Base-by-base conservation (phyloP, 2,888 invertebrate species). In the Synanthedon andrenaeformis region DNA sequence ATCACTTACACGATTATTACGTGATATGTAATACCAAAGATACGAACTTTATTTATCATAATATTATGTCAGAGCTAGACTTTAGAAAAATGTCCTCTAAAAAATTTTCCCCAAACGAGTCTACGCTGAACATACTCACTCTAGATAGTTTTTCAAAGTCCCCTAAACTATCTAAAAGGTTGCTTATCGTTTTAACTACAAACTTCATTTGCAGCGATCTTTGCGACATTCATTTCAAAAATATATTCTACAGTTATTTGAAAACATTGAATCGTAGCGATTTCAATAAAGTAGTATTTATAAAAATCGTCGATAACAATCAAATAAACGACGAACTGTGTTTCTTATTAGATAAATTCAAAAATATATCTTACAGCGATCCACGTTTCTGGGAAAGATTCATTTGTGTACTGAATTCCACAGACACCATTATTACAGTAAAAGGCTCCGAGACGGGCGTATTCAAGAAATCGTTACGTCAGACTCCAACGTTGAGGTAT, bases 341-440 rank as follows among this genome's bases (percentile, higher is more conserved):
- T 75, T 82, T 79, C 61, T 67, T 85, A 52, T 69, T 87, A 74
- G 84, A 87, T 73, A 86, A 85, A 64, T 90, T 93, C 85, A 90
- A 90, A 53, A 91, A 91, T 66, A 89, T 92, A 63, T 90, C 92
- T 56, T 93, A 92, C 91, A 92, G 91, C 60, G 95, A 95, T 70
- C 91, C 92, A 53, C 89, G 93, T 59, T 96, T 96, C 82, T 96
- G 96, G 96, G 94, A 94, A 66, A 93, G 93, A 76, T 89, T 96
- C 58, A 89, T 92, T 72, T 90, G 93, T 56, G 90, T 95, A 87
- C 92, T 94, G 50, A 94, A 94, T 75, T 92, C 93, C 4, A 87
- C 86, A 41, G 87, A 87, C 63, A 87, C 86, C 58, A 85, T 87
- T 71, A 89, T 90, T 57, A 89, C 87, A 14, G 75, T 87, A 55